Evolutionary conservation across 2,797 vertebrate species (phyloP).

Genomic region (Eremophila alpestris): DNA sequence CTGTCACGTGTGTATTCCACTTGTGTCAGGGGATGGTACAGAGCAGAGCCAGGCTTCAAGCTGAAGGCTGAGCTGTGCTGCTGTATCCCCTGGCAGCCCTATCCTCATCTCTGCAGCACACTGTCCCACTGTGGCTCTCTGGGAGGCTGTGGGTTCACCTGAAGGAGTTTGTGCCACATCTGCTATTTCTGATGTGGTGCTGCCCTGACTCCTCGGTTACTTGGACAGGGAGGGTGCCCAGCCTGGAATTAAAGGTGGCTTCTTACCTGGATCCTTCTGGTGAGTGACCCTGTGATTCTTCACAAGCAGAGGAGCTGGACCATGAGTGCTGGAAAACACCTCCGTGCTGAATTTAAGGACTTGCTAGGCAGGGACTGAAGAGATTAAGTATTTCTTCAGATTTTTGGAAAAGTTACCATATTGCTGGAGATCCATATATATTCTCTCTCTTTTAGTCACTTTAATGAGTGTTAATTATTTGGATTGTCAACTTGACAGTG

Average conservation of each 20-base stretch:
- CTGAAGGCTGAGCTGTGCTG: not conserved
- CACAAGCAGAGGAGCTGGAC: not conserved
- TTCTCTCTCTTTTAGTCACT: not conserved
- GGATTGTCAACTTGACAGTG: not conserved
- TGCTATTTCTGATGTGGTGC: accelerated
- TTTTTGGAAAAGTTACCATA: not conserved
- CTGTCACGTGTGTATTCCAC: not conserved
- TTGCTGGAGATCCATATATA: not conserved
- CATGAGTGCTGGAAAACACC: not conserved
- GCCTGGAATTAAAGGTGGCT: not conserved
- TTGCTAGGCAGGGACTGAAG: not conserved
- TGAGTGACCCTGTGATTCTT: accelerated
- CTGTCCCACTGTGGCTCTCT: not conserved
- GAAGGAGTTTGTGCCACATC: not conserved
- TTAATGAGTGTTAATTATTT: not conserved
- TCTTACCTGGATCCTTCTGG: not conserved
- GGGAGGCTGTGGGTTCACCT: not conserved
- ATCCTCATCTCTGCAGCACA: accelerated
- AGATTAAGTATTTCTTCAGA: not conserved
- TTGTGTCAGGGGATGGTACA: not conserved
- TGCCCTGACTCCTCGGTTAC: not conserved
- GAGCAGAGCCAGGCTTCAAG: not conserved
- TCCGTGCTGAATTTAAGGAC: not conserved
- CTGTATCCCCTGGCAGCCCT: not conserved
- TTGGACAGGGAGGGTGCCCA: not conserved